Percentiles rank a stretch among this genome's conserved stretches.
Evolutionary conservation across 2,797 vertebrate species (phyloP).

Genomic region (Phylloscopus collybita): DNA sequence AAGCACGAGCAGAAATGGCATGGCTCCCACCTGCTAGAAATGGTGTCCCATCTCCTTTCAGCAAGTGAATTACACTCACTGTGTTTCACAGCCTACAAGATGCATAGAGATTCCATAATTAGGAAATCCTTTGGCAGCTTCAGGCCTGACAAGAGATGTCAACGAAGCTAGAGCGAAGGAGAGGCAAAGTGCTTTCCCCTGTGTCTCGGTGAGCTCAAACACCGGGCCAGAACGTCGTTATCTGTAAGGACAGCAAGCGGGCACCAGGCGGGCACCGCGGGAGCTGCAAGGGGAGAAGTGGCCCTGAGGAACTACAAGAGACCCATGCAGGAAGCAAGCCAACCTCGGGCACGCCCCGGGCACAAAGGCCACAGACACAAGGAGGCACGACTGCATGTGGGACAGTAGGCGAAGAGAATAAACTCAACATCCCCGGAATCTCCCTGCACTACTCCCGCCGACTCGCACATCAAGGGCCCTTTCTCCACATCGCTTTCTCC

Average conservation of each 20-base stretch:
- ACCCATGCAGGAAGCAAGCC: rapidly evolving
- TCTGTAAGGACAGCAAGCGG: rapidly evolving
- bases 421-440: rapidly evolving
- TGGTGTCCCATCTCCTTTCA: not conserved
- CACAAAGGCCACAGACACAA: not conserved
- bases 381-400: rapidly evolving
- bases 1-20: not conserved
- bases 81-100: not conserved
- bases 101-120: rapidly evolving
- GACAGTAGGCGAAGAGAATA: rapidly evolving
- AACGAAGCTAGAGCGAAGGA: rapidly evolving
- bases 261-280: rapidly evolving
- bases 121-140: not conserved
- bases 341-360: rapidly evolving
- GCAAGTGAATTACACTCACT: not conserved
- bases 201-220: rapidly evolving
- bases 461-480: not conserved
- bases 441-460: not conserved
- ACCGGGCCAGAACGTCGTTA: not conserved
- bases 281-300: rapidly evolving
- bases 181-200: rapidly evolving
- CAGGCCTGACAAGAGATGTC: not conserved
- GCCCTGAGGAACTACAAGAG: rapidly evolving
- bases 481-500: not conserved
- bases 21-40: not conserved